A percentile compares a stretch with the other conserved stretches of the same genome.
Conservation (phyloP, 2,888 invertebrate genomes). For the Watsonalla binaria region DNA sequence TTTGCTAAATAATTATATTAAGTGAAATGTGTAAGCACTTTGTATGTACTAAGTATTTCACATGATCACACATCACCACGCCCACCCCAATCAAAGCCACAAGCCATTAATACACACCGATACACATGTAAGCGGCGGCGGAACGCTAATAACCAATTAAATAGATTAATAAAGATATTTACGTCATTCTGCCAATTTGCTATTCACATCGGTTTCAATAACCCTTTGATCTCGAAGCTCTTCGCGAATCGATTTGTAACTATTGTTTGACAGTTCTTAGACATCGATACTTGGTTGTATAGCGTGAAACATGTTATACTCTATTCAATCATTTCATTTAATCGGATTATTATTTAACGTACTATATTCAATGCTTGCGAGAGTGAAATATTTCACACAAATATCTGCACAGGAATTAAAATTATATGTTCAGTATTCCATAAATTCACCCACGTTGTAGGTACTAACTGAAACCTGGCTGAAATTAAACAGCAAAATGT, state of each 20-base stretch:
- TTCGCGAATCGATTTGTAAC: slow-evolving; percentile 49
- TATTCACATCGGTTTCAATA: slow-evolving; percentile 51
- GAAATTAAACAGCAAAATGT: not conserved
- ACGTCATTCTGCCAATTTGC: slow-evolving; percentile 61
- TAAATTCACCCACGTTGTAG: not conserved
- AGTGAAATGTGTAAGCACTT: slow-evolving; percentile 17
- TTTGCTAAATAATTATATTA: not conserved
- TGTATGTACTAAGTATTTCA: slow-evolving; percentile 23
- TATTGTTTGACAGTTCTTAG: slow-evolving; percentile 62
- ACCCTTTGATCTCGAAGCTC: slow-evolving; percentile 63
- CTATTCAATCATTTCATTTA: slow-evolving; percentile 25
- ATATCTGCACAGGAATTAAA: too few relatives aligned
- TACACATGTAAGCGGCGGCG: slow-evolving; percentile 54
- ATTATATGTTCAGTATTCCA: too few relatives aligned
- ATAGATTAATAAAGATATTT: slow-evolving; percentile 73
- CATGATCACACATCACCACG: slow-evolving; percentile 20
- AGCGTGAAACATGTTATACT: slow-evolving; percentile 24
- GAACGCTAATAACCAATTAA: slow-evolving; percentile 73
- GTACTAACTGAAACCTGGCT: not conserved
- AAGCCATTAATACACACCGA: slow-evolving; percentile 53
- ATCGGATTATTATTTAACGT: slow-evolving; percentile 32
- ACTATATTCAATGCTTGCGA: too few relatives aligned
- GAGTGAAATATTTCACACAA: too few relatives aligned
- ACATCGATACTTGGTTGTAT: slow-evolving; percentile 45
- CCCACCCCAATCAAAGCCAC: slow-evolving; percentile 53